Evolutionary conservation across 2,797 vertebrate species (phyloP), one percentile per base, ranked within the genome.

Genomic region (Notolepis coatsorum): DNA sequence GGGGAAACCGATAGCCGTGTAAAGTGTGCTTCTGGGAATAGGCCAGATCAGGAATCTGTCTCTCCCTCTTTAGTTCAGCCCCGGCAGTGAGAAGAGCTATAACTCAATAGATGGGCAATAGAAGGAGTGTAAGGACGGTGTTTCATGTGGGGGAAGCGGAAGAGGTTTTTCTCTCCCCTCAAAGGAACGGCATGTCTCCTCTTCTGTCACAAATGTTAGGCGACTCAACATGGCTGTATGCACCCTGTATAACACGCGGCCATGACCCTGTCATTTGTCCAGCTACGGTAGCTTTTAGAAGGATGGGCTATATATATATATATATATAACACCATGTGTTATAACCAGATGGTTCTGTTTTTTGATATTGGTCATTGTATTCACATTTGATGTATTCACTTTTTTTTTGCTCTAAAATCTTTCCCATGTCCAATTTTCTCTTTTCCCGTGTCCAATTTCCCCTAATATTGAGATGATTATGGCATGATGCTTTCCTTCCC

Each of bases 1-100:
- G 91, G 93, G 93, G 93, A 93, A 93, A 93, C 91, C 87, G 77
- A 92, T 88, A 89, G 89, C 93, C 92, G 89, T 89, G 80, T 59
- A 88, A 84, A 82, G 78, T 79, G 87, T 77, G 86, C 84, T 90
- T 89, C 61, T 7, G 86, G 87, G 85, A 91, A 81, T 68, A 77
- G 52, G 61, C 7, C 0, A 68, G 67, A 72, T 78, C 60, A 38
- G 65, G 68, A 76, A 71, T 17, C 54, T 63, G 45, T 81, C 65
- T 74, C 47, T 54, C 21, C 7, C 56, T 68, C 49, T 10, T 46
- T 82, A 86, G 65, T 84, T 82, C 8, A 8, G 27, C 38, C n/a
- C 20, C 49, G 35, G 78, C 80, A 68, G 52, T 64, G 68, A 28
- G 13, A 54, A 17, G 58, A 75, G 59, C 52, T 61, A 17, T 51